Evolutionary conservation across 2,888 invertebrate genomes (phyloP), one percentile per base, ranked within the genome.

Genomic region (Chymomyza procnemis): DNA sequence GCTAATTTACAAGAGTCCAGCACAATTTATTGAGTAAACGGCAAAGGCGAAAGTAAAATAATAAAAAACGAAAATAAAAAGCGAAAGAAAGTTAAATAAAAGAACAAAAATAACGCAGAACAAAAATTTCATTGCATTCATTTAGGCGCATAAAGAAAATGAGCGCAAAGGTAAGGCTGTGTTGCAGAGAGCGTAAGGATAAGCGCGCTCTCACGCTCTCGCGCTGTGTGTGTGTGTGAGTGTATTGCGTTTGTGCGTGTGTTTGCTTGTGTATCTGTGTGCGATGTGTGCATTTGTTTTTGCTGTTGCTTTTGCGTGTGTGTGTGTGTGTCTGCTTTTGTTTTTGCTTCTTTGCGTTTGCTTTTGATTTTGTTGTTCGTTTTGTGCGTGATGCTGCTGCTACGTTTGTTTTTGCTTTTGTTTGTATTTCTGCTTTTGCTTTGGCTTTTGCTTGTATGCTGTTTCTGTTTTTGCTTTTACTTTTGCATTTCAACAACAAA

Each of bases 81-180:
- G 5, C 16, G 1, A 5, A 21, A 54, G 12, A 0, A 54, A 9
- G 12, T 8, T 9, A 54, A 54, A 69, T 34, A 8, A 57, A 69
- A 62, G 54, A 61, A 50, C 46, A 21, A 19, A 48, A 65, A 56
- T 26, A 55, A 30, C 26, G 34, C 3, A 61, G 47, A 61, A 68
- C 71, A 67, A 73, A 73, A 67, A 59, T 19, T 66, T 66, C 61
- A 75, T 84, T 84, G 82, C 82, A 86, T 84, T 69, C 60, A 73
- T 87, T 81, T 61, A 64, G 79, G 87, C 82, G 82, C 82, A 86
- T 74, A 86, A 74, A 74, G 71, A 82, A 82, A 86, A 82, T 82
- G 82, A 82, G 82, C 87, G 82, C 82, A 79, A 82, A 82, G 82
- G 82, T 86, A 86, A 50, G 21, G 18, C 3, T 3, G 19, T 6